phyloP scores from a whole-genome alignment of 2,888 invertebrate species.

The Phortica okadai region DNA sequence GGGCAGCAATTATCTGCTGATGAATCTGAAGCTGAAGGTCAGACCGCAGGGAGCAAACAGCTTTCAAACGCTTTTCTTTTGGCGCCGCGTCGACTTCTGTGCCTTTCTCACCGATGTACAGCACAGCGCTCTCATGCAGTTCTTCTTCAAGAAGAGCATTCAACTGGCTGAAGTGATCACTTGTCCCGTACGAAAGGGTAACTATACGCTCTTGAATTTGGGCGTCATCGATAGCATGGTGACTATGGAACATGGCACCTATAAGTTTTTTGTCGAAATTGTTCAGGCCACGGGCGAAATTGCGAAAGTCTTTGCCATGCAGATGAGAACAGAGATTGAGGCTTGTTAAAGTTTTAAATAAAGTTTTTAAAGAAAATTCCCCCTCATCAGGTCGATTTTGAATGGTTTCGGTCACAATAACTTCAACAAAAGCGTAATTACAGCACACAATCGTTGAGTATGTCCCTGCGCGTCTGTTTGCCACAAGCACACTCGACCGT shows the following conservation, averaged over 20 bases:
- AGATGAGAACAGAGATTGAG: conserved; percentile 50
- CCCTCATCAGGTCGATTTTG: not conserved
- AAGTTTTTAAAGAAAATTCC: not conserved
- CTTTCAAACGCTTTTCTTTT: conserved; percentile 46
- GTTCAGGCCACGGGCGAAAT: conserved; percentile 52
- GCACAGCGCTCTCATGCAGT: conserved; percentile 38
- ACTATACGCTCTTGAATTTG: conserved; percentile 50
- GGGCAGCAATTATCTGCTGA: conserved; percentile 55
- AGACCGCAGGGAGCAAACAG: not conserved
- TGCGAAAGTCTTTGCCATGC: conserved; percentile 59
- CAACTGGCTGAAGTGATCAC: conserved; percentile 39
- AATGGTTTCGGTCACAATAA: conserved; percentile 13
- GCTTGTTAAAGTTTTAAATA: not conserved
- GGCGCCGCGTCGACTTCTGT: conserved; percentile 55
- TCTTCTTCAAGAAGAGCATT: conserved; percentile 48
- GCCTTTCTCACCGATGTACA: conserved; percentile 48
- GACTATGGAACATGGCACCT: conserved; percentile 41
- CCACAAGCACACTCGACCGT: conserved; percentile 2
- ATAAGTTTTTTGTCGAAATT: conserved; percentile 56
- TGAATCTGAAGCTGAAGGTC: conserved; percentile 52
- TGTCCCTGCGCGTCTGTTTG: not conserved
- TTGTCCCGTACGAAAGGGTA: conserved; percentile 53
- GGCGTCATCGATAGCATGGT: conserved; percentile 30
- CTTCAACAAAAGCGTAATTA: conserved; percentile 56
- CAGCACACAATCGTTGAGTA: conserved; percentile 36